Evolutionary conservation across 2,797 vertebrate species (phyloP), one percentile per base, ranked within the genome.

Genomic region (Hippocampus kuda): DNA sequence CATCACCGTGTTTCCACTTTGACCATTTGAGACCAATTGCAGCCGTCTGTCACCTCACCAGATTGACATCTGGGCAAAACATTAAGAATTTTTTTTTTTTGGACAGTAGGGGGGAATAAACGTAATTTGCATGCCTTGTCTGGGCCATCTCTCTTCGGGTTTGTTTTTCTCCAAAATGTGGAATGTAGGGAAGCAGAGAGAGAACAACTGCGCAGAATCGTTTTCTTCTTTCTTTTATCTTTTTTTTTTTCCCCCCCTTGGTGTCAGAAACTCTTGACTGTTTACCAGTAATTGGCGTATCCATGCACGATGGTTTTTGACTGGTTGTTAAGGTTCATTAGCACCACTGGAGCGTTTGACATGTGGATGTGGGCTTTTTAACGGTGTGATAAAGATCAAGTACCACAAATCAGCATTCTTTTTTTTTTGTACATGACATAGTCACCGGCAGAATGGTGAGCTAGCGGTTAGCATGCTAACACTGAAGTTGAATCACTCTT

Each of bases 301-400:
- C 38, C 61, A 24, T 11, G 16, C 30, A 42, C 11, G 5, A n/a
- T 24, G 38, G 10, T 63, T 62, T 56, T 70, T 34, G 68, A 69
- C 75, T 70, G 67, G 48, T 70, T 78, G 79, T 78, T 84, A 83
- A 77, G 68, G 70, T 80, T 69, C 11, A 2, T 20, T 18, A 38
- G 34, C 27, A 10, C 27, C 59, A 38, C 16, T 38, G 8, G 18
- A 20, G 59, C 1, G 16, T 60, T 22, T 60, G 59, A 7, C 7
- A 5, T 30, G 24, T 20, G 59, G 3, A 34, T 57, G 26, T 57
- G 24, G 4, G 12, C 1, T 27, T 30, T 60, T 60, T 60, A 7
- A 38, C 4, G 12, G 26, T 30, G 26, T 59, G 56, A 30, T 59
- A 30, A 60, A 60, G 57, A 60, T 8, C 27, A 59, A 30, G 24